Percentiles rank a stretch among this genome's conserved stretches.
phyloP scores from a whole-genome alignment of 2,888 invertebrate species.

The Congeria kusceri region DNA sequence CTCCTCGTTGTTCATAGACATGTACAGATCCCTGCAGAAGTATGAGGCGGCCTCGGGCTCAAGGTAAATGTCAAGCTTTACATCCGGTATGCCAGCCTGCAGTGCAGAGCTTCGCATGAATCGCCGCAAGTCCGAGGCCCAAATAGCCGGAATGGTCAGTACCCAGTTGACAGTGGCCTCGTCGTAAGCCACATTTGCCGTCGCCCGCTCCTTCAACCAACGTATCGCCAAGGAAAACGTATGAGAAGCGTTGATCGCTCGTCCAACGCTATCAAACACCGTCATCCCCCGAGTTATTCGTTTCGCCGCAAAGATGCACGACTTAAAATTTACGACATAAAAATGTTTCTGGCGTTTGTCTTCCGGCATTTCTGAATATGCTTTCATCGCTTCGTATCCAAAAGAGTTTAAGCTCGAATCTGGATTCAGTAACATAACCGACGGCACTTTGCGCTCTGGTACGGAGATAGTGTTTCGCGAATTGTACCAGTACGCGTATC shows the following conservation, averaged over 20 bases:
- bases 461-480: not conserved
- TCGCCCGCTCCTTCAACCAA: slow-evolving; percentile 1
- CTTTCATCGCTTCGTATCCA: not conserved
- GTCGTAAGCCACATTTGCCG: not conserved
- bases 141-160: not conserved
- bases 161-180: not conserved
- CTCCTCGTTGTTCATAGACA: not conserved
- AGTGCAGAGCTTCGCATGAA: not conserved
- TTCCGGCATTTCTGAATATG: not conserved
- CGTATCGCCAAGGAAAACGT: not conserved
- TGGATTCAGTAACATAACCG: slow-evolving; percentile 1
- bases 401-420: not conserved
- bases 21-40: not conserved
- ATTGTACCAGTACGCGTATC: slow-evolving; percentile 1
- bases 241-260: not conserved
- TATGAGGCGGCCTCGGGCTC: not conserved
- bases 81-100: not conserved
- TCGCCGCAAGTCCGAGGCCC: not conserved
- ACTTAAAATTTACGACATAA: not conserved
- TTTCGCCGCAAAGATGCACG: not conserved
- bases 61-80: not conserved
- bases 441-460: not conserved
- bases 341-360: not conserved
- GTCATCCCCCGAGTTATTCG: not conserved
- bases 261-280: not conserved